Base-by-base conservation (phyloP, 2,113 vertebrate species). In the Barbus barbus region DNA sequence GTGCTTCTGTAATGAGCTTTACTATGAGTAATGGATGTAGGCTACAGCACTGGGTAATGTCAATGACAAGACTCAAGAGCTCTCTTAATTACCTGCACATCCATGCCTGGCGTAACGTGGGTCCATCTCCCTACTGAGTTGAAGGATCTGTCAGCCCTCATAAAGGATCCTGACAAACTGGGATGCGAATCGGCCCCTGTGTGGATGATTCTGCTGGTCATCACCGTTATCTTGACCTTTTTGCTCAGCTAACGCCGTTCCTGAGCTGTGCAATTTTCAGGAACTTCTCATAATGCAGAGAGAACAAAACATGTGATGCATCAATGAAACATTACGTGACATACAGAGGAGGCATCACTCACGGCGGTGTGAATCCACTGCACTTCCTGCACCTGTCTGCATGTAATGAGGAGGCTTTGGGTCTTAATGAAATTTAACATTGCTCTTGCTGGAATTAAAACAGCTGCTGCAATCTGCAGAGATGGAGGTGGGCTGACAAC, bases 81-180 rank as follows among this genome's bases (percentile, higher is more conserved):
- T 84, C 38, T 82, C 86, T 89, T 89, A 89, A 89, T 89, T 89
- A 87, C 84, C 88, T 84, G 80, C 83, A 84, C 36, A 85, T 82
- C 84, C 73, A 78, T 78, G 84, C 84, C 75, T 86, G 41, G 67
- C 41, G 74, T 86, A 76, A 60, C 84, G 72, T 67, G 53, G 78
- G 58, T 38, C 63, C 53, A 26, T 81, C 51, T 86, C 77, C 16
- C 22, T 14, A 38, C 31, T 20, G 80, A 82, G 63, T 7, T 14
- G 28, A 38, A 38, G 65, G 20, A 81, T 51, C 60, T 80, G 60
- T 80, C 60, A 65, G 44, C 41, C 24, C 6, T 67, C 80, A n/a
- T 67, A 44, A 81, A 81, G 63, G 28, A 81, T n/a, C 46, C 26
- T 2, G 65, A 56, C 63, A 56, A 44, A 80, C 1, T 4, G 36